A percentile compares a stretch with the other conserved stretches of the same genome.
Conservation (phyloP, 2,888 invertebrate genomes). For the Ceramica pisi region DNA sequence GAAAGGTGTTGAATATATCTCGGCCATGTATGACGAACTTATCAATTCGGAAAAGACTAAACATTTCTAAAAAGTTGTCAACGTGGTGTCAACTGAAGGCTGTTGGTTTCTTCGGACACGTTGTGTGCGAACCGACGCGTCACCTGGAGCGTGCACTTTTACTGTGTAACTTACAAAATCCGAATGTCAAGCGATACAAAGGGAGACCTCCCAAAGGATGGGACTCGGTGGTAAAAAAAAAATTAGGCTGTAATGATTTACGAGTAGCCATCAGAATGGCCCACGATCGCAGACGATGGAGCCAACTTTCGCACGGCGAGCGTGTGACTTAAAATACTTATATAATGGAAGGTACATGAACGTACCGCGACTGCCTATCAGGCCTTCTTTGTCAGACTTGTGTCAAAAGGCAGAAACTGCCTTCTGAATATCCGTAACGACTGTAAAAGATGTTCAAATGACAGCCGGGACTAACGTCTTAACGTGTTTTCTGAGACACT, state of each 20-base stretch:
- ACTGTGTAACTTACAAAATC: background rate
- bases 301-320: conserved; percentile 12
- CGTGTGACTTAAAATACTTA: conserved; percentile 6
- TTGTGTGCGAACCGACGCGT: conserved; percentile 10
- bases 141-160: conserved; percentile 6
- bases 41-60: conserved; percentile 9
- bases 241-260: conserved; percentile 8
- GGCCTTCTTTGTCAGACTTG: no score
- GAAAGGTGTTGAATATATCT: conserved; percentile 17
- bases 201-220: conserved; percentile 23
- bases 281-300: conserved; percentile 2
- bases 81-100: conserved; percentile 25
- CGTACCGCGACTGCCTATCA: no score
- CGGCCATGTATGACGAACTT: background rate
- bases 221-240: conserved; percentile 2
- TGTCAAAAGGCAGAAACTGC: no score
- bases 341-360: background rate
- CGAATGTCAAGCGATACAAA: background rate
- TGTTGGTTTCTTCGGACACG: conserved; percentile 18
- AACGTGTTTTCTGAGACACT: no score
- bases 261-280: conserved; percentile 15
- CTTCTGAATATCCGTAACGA: no score
- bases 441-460: no score
- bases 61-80: conserved; percentile 22
- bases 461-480: no score